Percentiles rank a stretch among this genome's conserved stretches.
phyloP scores from a whole-genome alignment of 1,140 invertebrate species.

The Aporrectodea caliginosa region DNA sequence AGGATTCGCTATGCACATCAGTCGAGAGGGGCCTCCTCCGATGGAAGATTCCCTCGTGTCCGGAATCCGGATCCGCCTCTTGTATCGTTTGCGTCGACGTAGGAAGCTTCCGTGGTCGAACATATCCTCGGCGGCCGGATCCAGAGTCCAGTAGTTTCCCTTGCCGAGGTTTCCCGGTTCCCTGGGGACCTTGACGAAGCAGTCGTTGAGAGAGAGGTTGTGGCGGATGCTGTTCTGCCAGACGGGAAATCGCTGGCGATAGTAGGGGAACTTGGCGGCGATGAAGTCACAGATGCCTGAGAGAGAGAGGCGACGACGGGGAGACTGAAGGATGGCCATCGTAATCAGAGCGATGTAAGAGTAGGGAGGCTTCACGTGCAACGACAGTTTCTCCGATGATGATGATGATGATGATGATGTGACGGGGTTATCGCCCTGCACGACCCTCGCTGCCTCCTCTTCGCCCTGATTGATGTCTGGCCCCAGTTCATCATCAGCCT shows the following conservation, averaged over 20 bases:
- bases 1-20: too few relatives aligned
- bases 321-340: slow-evolving; percentile 70
- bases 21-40: too few relatives aligned
- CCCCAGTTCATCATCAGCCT: too few relatives aligned
- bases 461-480: too few relatives aligned
- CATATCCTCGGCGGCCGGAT: slow-evolving; percentile 96
- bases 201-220: slow-evolving; percentile 90
- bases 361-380: slow-evolving; percentile 65
- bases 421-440: too few relatives aligned
- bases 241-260: slow-evolving; percentile 69
- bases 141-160: slow-evolving; percentile 98
- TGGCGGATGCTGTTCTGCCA: slow-evolving; percentile 68
- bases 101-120: slow-evolving; percentile 99
- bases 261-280: slow-evolving; percentile 97
- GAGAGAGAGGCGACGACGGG: slow-evolving; percentile 66
- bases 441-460: too few relatives aligned
- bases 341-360: slow-evolving; percentile 82
- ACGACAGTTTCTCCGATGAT: slow-evolving; percentile 46
- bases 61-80: background rate
- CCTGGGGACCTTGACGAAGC: slow-evolving; percentile 56
- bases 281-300: slow-evolving; percentile 99
- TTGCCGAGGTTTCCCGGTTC: slow-evolving; percentile 77
- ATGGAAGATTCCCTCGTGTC: too few relatives aligned
- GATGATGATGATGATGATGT: too few relatives aligned
- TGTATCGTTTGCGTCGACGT: slow-evolving; percentile 79